phyloP scores from a whole-genome alignment of 2,113 vertebrate species.

The Podarcis raffonei region DNA sequence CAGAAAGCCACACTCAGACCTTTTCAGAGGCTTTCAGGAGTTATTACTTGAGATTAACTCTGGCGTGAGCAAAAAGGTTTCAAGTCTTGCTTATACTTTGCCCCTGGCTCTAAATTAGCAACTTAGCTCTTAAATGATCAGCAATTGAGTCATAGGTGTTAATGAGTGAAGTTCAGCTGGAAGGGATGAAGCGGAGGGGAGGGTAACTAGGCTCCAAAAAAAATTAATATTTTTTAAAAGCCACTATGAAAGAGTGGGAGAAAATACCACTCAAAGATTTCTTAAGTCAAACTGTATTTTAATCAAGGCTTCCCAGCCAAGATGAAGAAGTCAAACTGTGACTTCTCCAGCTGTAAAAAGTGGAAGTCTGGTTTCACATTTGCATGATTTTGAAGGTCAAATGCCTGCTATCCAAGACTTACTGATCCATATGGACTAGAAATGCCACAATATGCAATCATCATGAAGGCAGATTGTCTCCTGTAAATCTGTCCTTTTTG shows the following conservation, averaged over 20 bases:
- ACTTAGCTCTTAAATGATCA: slow-evolving; percentile 76
- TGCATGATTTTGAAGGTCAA: slow-evolving; percentile 87
- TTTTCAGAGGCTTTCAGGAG: slow-evolving; percentile 79
- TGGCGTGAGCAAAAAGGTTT: slow-evolving; percentile 78
- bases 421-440: slow-evolving; percentile 87
- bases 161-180: slow-evolving; percentile 78
- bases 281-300: slow-evolving; percentile 75
- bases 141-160: slow-evolving; percentile 73
- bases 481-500: slow-evolving; percentile 85
- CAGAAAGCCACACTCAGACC: slow-evolving; percentile 75
- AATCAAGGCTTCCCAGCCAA: slow-evolving; percentile 76
- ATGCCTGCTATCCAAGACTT: slow-evolving; percentile 84
- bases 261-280: slow-evolving; percentile 63
- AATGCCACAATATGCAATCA: slow-evolving; percentile 89
- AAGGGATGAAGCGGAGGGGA: slow-evolving; percentile 60
- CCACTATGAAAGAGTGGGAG: slow-evolving; percentile 10
- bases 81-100: slow-evolving; percentile 71
- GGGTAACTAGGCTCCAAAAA: slow-evolving; percentile 20
- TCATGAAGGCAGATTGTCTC: slow-evolving; percentile 86
- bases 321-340: slow-evolving; percentile 71
- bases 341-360: slow-evolving; percentile 79
- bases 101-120: slow-evolving; percentile 77
- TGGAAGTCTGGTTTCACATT: slow-evolving; percentile 80
- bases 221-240: not conserved
- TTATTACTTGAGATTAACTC: slow-evolving; percentile 74